Conservation (phyloP, 2,113 vertebrate species). For the Microtus ochrogaster region DNA sequence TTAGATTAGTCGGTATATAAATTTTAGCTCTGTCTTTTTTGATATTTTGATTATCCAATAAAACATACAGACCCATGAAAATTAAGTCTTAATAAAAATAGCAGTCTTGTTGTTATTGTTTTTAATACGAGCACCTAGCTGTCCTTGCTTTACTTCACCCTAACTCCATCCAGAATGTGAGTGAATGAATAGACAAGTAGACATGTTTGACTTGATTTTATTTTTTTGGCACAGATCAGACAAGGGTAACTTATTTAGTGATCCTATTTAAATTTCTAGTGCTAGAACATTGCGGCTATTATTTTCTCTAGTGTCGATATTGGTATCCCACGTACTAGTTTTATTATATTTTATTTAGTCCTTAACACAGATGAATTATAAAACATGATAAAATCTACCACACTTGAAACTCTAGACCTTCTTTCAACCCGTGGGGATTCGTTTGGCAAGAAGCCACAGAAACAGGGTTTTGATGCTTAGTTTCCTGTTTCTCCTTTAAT, state of each 20-base stretch:
- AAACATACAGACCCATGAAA: background rate
- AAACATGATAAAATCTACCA: constrained; percentile 66
- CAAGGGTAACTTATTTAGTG: constrained; percentile 14
- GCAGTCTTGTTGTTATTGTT: background rate
- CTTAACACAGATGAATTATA: constrained; percentile 65
- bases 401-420: constrained; percentile 77
- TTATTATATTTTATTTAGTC: constrained; percentile 59
- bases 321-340: constrained; percentile 69
- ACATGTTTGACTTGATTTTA: background rate
- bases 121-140: background rate
- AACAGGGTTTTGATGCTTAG: constrained; percentile 67
- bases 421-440: constrained; percentile 71
- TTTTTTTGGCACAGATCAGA: constrained; percentile 19
- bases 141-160: constrained; percentile 16
- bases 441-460: constrained; percentile 79
- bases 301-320: constrained; percentile 61
- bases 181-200: background rate
- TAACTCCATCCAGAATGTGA: background rate
- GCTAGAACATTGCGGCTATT: background rate
- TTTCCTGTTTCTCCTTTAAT: constrained; percentile 82
- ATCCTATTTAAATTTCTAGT: constrained; percentile 67
- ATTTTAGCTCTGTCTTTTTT: constrained; percentile 27
- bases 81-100: background rate
- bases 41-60: constrained; percentile 5
- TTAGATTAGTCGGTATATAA: background rate